Conservation (phyloP, 1,140 invertebrate species). For the Gerris buenoi region DNA sequence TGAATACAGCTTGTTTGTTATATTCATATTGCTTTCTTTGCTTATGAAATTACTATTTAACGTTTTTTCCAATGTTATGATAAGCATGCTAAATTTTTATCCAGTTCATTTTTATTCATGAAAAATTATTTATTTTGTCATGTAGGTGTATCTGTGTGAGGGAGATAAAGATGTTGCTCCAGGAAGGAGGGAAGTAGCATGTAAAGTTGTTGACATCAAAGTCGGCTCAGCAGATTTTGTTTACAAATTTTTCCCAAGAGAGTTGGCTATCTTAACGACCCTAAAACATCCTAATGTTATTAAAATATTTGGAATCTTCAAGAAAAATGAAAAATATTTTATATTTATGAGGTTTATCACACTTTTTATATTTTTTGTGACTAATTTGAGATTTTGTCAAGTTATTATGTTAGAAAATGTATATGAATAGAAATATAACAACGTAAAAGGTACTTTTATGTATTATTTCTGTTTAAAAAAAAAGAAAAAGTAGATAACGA, state of each 20-base stretch:
- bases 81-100: too few species aligned
- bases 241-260: conserved; percentile 4
- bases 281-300: conserved; percentile 1
- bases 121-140: background rate
- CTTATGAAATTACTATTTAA: too few species aligned
- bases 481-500: background rate
- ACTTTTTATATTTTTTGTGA: too few species aligned
- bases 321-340: background rate
- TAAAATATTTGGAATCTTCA: background rate
- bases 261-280: background rate
- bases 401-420: too few species aligned
- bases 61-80: too few species aligned
- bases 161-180: background rate
- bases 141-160: conserved; percentile 1
- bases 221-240: background rate
- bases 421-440: too few species aligned
- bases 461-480: too few species aligned
- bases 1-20: too few species aligned
- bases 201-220: conserved; percentile 2
- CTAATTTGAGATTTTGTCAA: too few species aligned
- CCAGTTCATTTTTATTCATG: background rate
- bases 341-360: conserved; percentile 8
- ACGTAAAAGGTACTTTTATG: too few species aligned
- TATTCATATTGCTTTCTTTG: too few species aligned
- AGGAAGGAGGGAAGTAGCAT: background rate